These are phyloP conservation scores for Spodoptera litura DNA, from an alignment of 1,140 invertebrate genomes.

Conservation along the genomic window DNA sequence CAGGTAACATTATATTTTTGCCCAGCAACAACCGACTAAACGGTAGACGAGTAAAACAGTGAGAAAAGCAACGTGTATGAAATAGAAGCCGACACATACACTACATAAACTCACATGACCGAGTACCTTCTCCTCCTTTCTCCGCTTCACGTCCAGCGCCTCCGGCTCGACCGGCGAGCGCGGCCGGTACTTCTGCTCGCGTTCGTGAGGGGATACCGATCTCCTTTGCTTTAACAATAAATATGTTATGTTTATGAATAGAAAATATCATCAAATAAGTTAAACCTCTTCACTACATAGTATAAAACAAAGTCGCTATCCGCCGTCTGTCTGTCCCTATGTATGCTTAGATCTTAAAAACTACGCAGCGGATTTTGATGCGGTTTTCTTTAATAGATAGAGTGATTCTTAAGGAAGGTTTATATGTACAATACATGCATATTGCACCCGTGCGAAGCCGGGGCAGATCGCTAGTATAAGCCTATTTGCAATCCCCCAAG, in stretches of 20 bases:
- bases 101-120: constrained; percentile 91
- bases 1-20: background rate
- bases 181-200: constrained; percentile 93
- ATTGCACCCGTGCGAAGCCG: no score
- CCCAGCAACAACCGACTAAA: constrained; percentile 46
- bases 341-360: no score
- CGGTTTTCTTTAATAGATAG: no score
- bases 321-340: no score
- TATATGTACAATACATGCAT: no score
- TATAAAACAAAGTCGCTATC: no score
- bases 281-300: no score
- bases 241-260: background rate
- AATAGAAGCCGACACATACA: constrained; percentile 73
- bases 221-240: constrained; percentile 81
- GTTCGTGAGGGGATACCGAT: constrained; percentile 95
- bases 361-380: no score
- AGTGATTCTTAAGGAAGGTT: no score
- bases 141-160: constrained; percentile 90
- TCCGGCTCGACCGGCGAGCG: constrained; percentile 89
- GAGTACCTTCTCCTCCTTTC: constrained; percentile 94
- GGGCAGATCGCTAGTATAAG: no score
- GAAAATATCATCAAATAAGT: constrained; percentile 6
- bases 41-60: constrained; percentile 6
- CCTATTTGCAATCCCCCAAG: no score
- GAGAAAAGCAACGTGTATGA: constrained; percentile 53